Evolutionary conservation across 2,888 invertebrate species (phyloP).

Genomic region (Epirrhoe alternata): DNA sequence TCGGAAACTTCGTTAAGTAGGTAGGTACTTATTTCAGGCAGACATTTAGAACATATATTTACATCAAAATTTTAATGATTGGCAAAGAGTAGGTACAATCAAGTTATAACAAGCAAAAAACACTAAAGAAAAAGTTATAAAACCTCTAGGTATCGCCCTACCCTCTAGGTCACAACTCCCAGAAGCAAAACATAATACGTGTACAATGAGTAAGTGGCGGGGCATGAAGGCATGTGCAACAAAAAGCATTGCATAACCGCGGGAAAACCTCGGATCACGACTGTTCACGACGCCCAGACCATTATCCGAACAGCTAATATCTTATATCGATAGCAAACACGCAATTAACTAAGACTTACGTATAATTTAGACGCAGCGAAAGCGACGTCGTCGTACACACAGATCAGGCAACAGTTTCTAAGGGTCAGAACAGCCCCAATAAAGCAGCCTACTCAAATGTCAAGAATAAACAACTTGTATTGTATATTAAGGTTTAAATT

Average conservation of each 20-base stretch:
- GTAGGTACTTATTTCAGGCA: too few relatives aligned
- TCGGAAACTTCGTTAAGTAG: too few relatives aligned
- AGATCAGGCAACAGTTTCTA: constrained; percentile 28
- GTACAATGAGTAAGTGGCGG: constrained; percentile 2
- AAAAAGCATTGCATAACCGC: constrained; percentile 66
- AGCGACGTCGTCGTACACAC: constrained; percentile 51
- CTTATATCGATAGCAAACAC: constrained; percentile 64
- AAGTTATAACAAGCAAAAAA: too few relatives aligned
- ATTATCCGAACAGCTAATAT: constrained; percentile 57
- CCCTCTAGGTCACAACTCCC: background rate
- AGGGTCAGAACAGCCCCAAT: constrained; percentile 20
- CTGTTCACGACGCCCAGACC: constrained; percentile 50
- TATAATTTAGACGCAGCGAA: constrained; percentile 63
- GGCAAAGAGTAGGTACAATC: too few relatives aligned
- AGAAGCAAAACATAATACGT: background rate
- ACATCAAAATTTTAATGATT: too few relatives aligned
- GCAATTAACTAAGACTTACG: constrained; percentile 64
- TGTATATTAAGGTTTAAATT: background rate
- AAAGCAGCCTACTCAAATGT: constrained; percentile 7
- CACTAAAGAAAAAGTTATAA: background rate
- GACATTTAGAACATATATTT: too few relatives aligned
- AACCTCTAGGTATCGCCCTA: background rate
- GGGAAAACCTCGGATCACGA: constrained; percentile 70
- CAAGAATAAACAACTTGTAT: background rate
- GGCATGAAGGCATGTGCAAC: constrained; percentile 54